These are phyloP conservation scores for Gracilinanus agilis DNA, from an alignment of 2,113 vertebrate genomes.

Conservation along the genomic window DNA sequence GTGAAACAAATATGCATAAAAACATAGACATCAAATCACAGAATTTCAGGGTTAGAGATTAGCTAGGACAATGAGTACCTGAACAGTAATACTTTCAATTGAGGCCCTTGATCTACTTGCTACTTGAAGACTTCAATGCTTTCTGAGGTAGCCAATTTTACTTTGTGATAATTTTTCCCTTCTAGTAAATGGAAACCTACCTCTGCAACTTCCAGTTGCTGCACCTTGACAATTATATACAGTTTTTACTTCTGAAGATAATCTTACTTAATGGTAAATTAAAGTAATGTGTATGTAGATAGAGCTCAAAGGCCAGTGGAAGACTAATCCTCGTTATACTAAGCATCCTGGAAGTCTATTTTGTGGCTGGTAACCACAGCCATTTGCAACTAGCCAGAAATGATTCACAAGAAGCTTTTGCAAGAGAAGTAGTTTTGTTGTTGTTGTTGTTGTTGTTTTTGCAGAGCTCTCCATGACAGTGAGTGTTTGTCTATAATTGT, in stretches of 20 bases:
- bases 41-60: background rate
- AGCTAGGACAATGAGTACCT: background rate
- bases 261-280: background rate
- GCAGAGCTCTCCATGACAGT: background rate
- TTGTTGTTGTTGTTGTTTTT: too few species aligned
- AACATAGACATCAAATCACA: background rate
- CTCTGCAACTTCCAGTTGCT: background rate
- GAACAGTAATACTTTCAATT: background rate
- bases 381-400: background rate
- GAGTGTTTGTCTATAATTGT: background rate
- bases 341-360: background rate
- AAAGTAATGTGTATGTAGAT: background rate
- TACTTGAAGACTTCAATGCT: background rate
- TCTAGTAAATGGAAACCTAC: background rate
- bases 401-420: background rate
- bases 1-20: background rate
- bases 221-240: background rate
- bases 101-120: background rate
- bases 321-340: background rate
- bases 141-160: background rate
- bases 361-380: background rate
- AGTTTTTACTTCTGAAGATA: background rate
- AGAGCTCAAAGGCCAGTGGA: background rate
- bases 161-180: background rate
- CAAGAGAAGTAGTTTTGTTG: background rate